Base-by-base conservation (phyloP, 2,113 vertebrate species). In the Rynchops niger region DNA sequence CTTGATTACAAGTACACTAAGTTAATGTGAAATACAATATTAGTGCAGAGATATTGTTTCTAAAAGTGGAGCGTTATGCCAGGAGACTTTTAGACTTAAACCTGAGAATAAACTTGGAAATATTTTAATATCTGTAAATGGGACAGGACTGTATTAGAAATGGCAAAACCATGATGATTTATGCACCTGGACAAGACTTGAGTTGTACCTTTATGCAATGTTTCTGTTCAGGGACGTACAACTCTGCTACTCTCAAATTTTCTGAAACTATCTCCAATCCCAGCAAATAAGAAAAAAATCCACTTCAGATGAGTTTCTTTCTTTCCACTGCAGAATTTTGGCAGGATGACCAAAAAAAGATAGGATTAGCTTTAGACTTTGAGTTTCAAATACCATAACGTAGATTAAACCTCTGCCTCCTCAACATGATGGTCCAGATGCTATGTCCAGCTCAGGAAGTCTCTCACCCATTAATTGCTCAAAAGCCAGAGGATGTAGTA, bases 81-180 rank as follows among this genome's bases (percentile, higher is more conserved):
- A 65, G 40, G 38, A 84, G 34, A 74, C 40, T 76, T 91, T 79
- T 61, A 76, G 20, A 89, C 40, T 77, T 80, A 95, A 94, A 78
- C 17, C 7, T 36, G 19, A 89, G 10, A 89, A 72, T 49, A 53
- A 74, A n/a, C 3, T 49, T 73, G 7, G 13, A 91, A 47, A 22
- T 42, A 59, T 74, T 83, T 77, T 87, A 71, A 7, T 56, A 82
- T 25, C 22, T 86, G 11, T 80, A 69, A 88, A 55, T 29, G 34
- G 12, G 26, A 65, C 29, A 55, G 6, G 4, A 30, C 18, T 56
- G 11, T 56, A 8, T 59, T 43, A 77, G 20, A 45, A 90, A 74
- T 10, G 13, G 6, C 66, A 62, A 82, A 76, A 70, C 0, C 9
- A 43, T 16, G 30, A 59, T 27, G 11, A 40, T 55, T 55, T 55